Base-by-base conservation (phyloP, 2,113 vertebrate species). In the Chloropsis cyanopogon region DNA sequence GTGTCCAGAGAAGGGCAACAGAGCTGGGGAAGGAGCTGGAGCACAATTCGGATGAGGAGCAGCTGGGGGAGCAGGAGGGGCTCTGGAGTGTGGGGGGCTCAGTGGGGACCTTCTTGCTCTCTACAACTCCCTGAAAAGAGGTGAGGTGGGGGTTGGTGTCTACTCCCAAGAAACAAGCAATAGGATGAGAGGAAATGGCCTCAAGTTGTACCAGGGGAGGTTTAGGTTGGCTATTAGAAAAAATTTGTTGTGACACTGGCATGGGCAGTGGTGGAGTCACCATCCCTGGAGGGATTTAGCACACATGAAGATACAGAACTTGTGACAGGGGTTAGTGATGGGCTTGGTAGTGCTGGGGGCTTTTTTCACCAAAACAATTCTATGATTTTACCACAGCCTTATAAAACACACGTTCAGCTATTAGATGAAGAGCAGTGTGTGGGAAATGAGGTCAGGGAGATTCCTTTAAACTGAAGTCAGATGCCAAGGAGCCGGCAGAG, bases 291-390 rank as follows among this genome's bases (percentile, higher is more conserved):
- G 21, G 21, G 17, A 41, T 68, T 61, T 41, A 54, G 47, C n/a
- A 35, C 0, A 0, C 17, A 16, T 47, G 47, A 35, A 82, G 41
- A 26, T 35, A 21, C 3, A 16, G 46, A n/a, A 68, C n/a, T 22
- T 68, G 33, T 44, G 39, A 41, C n/a, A 29, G 17, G 39, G n/a
- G 46, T 68, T 35, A 75, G 46, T 68, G n/a, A 13, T 22, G 17
- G 69, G 24, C 13, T 42, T 29, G 23, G 33, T 46, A 60, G n/a
- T 41, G 16, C 28, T 68, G 33, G 24, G 23, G 9, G 4, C 11
- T 25, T 61, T 61, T 54, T 61, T 41, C 20, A 54, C 41, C 47
- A 26, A 49, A 61, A 61, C 14, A 68, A 47, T 76, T 54, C 21
- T 47, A 1, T 76, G 25, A 61, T 63, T 70, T 71, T 72, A 14